Conservation (phyloP, 1,140 invertebrate genomes). For the Drosophila quadrilineata region DNA sequence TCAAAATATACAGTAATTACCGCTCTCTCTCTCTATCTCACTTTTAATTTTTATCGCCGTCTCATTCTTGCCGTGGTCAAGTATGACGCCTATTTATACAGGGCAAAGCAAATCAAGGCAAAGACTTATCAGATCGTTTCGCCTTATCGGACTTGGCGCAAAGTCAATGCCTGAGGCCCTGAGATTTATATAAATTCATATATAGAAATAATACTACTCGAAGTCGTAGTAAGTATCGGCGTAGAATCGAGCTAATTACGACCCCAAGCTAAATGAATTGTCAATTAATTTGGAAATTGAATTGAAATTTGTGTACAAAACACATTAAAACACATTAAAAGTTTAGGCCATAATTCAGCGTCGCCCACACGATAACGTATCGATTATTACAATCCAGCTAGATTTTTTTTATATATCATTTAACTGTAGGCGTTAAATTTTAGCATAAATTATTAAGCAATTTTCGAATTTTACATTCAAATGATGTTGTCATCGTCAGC, state of each 20-base stretch:
- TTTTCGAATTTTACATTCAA: background rate
- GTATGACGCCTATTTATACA: conserved; percentile 14
- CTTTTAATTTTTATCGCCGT: background rate
- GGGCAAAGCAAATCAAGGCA: conserved; percentile 15
- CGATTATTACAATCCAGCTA: conserved; percentile 23
- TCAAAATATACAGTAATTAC: too few species aligned
- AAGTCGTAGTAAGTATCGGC: conserved; percentile 5
- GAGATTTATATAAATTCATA: conserved; percentile 16
- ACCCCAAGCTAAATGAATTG: conserved; percentile 27
- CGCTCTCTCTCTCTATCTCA: background rate
- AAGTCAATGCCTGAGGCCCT: conserved; percentile 36
- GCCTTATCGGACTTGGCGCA: conserved; percentile 28
- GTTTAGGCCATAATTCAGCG: conserved; percentile 48
- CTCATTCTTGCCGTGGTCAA: background rate
- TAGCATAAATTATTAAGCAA: conserved; percentile 45
- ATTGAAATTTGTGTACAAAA: conserved; percentile 40
- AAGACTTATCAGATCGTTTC: conserved; percentile 23
- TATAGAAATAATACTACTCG: background rate
- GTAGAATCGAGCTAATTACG: conserved; percentile 21
- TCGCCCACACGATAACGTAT: conserved; percentile 32
- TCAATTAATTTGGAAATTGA: conserved; percentile 20
- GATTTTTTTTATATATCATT: conserved; percentile 2
- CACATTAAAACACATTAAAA: conserved; percentile 61
- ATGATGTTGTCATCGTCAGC: conserved; percentile 38
- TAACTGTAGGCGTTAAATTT: conserved; percentile 43